phyloP scores from a whole-genome alignment of 2,113 vertebrate species.

The Chionodraco myersi region DNA sequence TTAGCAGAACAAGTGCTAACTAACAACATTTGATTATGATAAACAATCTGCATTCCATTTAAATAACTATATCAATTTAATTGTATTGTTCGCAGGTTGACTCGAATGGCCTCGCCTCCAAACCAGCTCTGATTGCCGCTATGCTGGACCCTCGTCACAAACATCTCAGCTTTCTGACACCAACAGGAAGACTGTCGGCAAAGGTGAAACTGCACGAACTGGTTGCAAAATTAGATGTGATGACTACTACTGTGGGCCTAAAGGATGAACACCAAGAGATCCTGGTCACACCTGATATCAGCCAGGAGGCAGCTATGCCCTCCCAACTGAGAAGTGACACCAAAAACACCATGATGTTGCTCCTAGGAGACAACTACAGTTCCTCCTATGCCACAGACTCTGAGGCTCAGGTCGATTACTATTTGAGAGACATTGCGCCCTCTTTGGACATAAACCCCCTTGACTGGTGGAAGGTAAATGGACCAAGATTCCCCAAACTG shows the following conservation, averaged over 20 bases:
- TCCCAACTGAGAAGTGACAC: conserved; percentile 55
- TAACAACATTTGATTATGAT: neutral
- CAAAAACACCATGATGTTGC: conserved; percentile 73
- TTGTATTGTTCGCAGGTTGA: conserved; percentile 57
- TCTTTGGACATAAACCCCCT: conserved; percentile 73
- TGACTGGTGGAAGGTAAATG: conserved; percentile 76
- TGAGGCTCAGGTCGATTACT: conserved; percentile 74
- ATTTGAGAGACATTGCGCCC: conserved; percentile 74
- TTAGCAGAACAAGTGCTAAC: neutral
- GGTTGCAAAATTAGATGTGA: conserved; percentile 63
- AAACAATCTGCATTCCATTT: neutral
- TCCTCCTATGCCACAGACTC: conserved; percentile 70
- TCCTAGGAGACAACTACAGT: conserved; percentile 74
- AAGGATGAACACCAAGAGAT: conserved; percentile 69
- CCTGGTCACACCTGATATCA: conserved; percentile 53
- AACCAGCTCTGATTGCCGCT: conserved; percentile 70
- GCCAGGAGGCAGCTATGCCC: conserved; percentile 42
- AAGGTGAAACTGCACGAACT: conserved; percentile 73
- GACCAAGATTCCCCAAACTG: conserved; percentile 70
- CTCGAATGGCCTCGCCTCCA: conserved; percentile 61
- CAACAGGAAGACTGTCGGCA: conserved; percentile 64
- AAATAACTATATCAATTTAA: neutral
- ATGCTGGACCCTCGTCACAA: conserved; percentile 78
- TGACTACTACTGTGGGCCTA: conserved; percentile 16
- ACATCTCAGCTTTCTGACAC: conserved; percentile 72